Evolutionary conservation across 2,113 vertebrate species (phyloP), one percentile per base, ranked within the genome.

Genomic region (Rhinolophus sinicus): DNA sequence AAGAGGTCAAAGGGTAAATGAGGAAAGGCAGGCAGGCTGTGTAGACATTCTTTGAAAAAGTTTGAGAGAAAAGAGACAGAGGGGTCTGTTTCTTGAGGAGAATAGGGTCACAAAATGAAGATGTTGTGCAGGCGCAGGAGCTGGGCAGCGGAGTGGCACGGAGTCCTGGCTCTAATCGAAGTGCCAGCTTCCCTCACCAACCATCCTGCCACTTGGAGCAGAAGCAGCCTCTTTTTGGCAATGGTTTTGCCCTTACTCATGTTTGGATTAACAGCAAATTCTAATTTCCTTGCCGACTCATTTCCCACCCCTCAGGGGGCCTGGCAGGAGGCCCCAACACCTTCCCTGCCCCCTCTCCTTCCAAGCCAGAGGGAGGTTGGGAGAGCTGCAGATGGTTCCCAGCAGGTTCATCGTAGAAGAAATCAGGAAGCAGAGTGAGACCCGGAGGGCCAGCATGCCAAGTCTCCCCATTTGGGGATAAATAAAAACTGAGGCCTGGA

Each of bases 281-380:
- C 93, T 94, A 64, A 95, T 96, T 96, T 97, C 93, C 94, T 72
- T 65, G 90, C 78, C 52, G 47, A 94, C 87, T 92, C 58, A 76
- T 60, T 97, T 96, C 92, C 95, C 87, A 8, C 81, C 88, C 93
- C 95, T 89, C 88, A 30, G 62, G 91, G 65, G 82, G 26, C 64
- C 75, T 95, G 87, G 95, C 84, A 72, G 96, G 70, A 88, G 38
- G 92, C 77, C 94, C 54, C 4, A 6, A 15, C 30, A 52, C 56
- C 54, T 73, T 73, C 62, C 83, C 90, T 5, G 56, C 47, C 70
- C 65, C 28, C 52, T n/a, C 15, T 4, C 24, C 81, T 47, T 64
- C 35, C 52, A 18, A 40, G 30, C 70, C 16, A 35, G 58, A 54
- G 15, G 8, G 58, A 80, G 75, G 88, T n/a, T 60, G 21, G 80